Conservation (phyloP, 2,888 invertebrate genomes). For the Chorisops tibialis region DNA sequence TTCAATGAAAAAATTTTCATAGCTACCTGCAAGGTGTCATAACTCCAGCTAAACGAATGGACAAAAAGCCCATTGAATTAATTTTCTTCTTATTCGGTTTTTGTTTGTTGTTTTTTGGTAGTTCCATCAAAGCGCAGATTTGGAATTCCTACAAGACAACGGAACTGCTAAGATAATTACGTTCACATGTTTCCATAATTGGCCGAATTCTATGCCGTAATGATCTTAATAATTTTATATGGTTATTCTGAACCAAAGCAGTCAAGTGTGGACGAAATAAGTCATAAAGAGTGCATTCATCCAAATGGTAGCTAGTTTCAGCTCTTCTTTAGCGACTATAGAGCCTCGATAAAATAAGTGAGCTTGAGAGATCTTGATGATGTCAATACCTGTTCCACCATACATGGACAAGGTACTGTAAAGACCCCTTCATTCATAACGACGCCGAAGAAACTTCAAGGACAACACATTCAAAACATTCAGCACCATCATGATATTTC, state of each 20-base stretch:
- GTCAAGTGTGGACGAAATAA: neutral
- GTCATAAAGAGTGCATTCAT: conserved; percentile 11
- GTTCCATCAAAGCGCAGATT: no score
- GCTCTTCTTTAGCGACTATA: no score
- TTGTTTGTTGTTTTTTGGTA: neutral
- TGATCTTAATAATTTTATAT: neutral
- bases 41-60: conserved; percentile 22
- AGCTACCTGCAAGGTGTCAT: conserved; percentile 15
- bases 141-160: conserved; percentile 4
- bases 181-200: conserved; percentile 3
- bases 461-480: no score
- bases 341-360: no score
- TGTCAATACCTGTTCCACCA: no score
- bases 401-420: no score
- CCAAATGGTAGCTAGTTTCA: conserved; percentile 12
- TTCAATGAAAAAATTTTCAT: conserved; percentile 8
- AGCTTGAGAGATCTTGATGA: no score
- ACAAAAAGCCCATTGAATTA: conserved; percentile 15
- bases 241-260: neutral
- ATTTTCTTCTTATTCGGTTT: conserved; percentile 9
- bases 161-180: conserved; percentile 5
- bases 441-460: no score
- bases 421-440: no score
- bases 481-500: no score
- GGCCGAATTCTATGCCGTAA: neutral